Conservation (phyloP, 2,797 vertebrate species). For the Gephyroberyx darwinii region DNA sequence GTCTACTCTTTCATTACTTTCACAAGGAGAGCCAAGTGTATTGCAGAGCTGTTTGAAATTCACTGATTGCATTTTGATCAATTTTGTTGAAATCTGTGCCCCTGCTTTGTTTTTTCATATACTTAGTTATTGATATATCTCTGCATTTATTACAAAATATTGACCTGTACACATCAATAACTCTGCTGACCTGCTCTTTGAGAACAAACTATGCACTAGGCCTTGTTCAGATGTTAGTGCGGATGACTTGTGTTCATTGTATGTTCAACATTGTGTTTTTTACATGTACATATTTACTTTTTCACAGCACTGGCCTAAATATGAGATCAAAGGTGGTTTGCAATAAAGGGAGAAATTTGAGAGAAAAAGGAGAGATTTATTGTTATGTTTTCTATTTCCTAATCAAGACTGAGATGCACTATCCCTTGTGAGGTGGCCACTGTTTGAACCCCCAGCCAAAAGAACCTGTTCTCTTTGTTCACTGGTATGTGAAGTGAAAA, state of each 20-base stretch:
- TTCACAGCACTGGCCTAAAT: constrained; percentile 28
- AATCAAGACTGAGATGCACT: neutral
- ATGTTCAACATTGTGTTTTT: constrained; percentile 3
- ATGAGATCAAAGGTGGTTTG: constrained; percentile 16
- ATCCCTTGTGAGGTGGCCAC: neutral
- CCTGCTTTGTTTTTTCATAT: constrained; percentile 11
- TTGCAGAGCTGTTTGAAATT: constrained; percentile 14
- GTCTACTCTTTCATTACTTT: constrained; percentile 27
- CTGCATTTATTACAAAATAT: neutral
- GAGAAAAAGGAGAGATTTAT: neutral
- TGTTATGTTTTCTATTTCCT: neutral
- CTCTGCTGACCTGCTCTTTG: constrained; percentile 40
- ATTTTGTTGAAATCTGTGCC: constrained; percentile 1
- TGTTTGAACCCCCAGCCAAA: constrained; percentile 4
- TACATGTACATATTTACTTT: constrained; percentile 39
- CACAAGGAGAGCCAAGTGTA: constrained; percentile 29
- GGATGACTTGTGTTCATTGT: constrained; percentile 28
- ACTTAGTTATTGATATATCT: constrained; percentile 10
- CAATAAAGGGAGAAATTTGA: constrained; percentile 55
- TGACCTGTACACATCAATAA: neutral
- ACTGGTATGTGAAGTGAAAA: constrained; percentile 4
- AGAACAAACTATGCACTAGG: constrained; percentile 48
- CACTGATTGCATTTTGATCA: constrained; percentile 14
- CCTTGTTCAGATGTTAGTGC: constrained; percentile 37
- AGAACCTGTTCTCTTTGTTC: constrained; percentile 24